phyloP scores from a whole-genome alignment of 2,797 vertebrate species.

The Taenioides sp. region DNA sequence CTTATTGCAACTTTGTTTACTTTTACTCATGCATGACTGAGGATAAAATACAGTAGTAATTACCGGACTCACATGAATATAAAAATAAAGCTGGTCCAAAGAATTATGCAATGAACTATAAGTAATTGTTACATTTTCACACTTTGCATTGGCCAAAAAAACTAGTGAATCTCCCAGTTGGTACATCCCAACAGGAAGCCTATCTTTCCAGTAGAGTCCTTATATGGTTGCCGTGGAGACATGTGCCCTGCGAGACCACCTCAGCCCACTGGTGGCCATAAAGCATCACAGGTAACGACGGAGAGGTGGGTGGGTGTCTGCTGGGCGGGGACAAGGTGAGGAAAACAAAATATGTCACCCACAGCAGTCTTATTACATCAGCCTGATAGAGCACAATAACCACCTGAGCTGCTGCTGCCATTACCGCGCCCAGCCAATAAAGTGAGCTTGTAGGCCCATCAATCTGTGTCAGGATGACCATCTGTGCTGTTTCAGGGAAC shows the following conservation, averaged over 20 bases:
- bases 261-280: constrained; percentile 62
- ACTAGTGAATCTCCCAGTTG: constrained; percentile 40
- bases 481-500: constrained; percentile 65
- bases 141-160: constrained; percentile 9
- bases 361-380: constrained; percentile 70
- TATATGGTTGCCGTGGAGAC: constrained; percentile 69
- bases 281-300: constrained; percentile 60
- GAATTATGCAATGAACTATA: background rate
- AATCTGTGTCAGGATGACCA: constrained; percentile 70
- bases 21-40: too few relatives aligned
- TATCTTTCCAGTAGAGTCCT: constrained; percentile 40
- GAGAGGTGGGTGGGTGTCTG: constrained; percentile 9
- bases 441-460: constrained; percentile 60
- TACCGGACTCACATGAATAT: background rate
- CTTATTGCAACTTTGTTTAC: too few relatives aligned
- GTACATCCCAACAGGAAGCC: constrained; percentile 51
- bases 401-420: constrained; percentile 70
- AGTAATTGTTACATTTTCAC: background rate
- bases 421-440: constrained; percentile 61
- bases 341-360: constrained; percentile 72
- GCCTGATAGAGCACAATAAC: constrained; percentile 69
- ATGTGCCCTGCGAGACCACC: constrained; percentile 59
- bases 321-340: constrained; percentile 32
- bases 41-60: too few relatives aligned
- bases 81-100: background rate